Percentiles rank a stretch among this genome's conserved stretches.
Conservation (phyloP, 2,888 invertebrate genomes). For the Phrixothrix hirtus region DNA sequence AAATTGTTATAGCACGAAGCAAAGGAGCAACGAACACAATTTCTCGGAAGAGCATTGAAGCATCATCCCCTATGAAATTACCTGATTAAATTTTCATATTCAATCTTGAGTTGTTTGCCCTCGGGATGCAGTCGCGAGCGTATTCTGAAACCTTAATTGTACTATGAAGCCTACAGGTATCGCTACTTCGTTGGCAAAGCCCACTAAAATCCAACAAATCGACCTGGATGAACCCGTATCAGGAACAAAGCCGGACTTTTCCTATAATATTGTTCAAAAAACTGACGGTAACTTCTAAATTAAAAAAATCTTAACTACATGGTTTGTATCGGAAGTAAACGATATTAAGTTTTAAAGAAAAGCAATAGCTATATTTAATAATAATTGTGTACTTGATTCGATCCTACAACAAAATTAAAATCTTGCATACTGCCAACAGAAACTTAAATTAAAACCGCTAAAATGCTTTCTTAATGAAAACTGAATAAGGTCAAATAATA, state of each 20-base stretch:
- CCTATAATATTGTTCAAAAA: background rate
- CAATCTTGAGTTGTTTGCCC: slow-evolving; percentile 74
- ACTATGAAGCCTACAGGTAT: slow-evolving; percentile 33
- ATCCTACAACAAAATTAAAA: too few species aligned
- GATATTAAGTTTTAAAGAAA: too few species aligned
- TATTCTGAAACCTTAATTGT: slow-evolving; percentile 36
- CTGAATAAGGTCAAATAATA: too few species aligned
- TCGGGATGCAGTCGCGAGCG: slow-evolving; percentile 56
- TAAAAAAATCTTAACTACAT: too few species aligned
- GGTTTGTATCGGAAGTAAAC: too few species aligned
- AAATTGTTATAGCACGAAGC: slow-evolving; percentile 28
- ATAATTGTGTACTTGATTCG: too few species aligned
- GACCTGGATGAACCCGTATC: slow-evolving; percentile 19
- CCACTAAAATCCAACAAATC: slow-evolving; percentile 26
- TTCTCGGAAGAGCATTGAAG: slow-evolving; percentile 50
- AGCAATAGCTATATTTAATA: too few species aligned
- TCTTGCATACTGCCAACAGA: too few species aligned
- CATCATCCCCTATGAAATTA: slow-evolving; percentile 68
- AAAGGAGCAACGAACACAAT: slow-evolving; percentile 45
- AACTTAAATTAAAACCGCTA: too few species aligned
- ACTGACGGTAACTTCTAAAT: background rate
- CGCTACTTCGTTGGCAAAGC: slow-evolving; percentile 22
- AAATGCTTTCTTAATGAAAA: too few species aligned
- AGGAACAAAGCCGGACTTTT: slow-evolving; percentile 8
- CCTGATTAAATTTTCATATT: slow-evolving; percentile 80